Base-by-base conservation (phyloP, 2,797 vertebrate genomes). In the Pseudopleuronectes americanus region DNA sequence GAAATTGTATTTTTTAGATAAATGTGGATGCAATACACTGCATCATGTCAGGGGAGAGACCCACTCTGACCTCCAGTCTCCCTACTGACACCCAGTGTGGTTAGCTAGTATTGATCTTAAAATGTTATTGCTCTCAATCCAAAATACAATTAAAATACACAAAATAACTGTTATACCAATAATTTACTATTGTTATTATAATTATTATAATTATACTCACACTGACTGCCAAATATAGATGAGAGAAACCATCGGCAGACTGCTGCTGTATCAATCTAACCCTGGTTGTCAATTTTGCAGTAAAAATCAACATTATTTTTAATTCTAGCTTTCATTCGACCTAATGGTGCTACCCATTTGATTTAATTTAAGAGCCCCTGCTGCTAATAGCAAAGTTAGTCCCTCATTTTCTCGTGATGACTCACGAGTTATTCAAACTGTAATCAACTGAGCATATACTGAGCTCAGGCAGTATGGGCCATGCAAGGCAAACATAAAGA, bases 401-500 rank as follows among this genome's bases (percentile, higher is more conserved):
- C 26, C 10, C 24, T 64, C 3, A 45, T 54, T 64, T 71, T 60
- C 63, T 73, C 41, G 64, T 45, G 14, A 45, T 54, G 65, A 53
- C 49, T 69, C 36, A 52, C 55, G 21, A 71, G 54, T 57, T 53
- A 79, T 68, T 71, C 58, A 71, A 69, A 54, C 43, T 54, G 64
- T 58, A 78, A 86, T 74, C 64, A 79, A 59, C 28, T 4, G 22
- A 65, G 57, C 53, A 33, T 55, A 53, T 41, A 58, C 26, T 28
- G 28, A 47, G 17, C 68, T 69, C 26, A 23, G 60, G 62, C 57
- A 63, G 59, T 52, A 68, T 9, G 56, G 51, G 61, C 58, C 22
- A 43, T 31, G 51, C 43, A 61, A 43, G 66, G 80, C 74, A 84
- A 83, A 74, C 79, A 78, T 64, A 72, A 73, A 84, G 71, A 31